Evolutionary conservation across 53 echinoderm and acorn worm species (phyloP), one percentile per base, ranked within the genome.

Genomic region (Henricia sp.): DNA sequence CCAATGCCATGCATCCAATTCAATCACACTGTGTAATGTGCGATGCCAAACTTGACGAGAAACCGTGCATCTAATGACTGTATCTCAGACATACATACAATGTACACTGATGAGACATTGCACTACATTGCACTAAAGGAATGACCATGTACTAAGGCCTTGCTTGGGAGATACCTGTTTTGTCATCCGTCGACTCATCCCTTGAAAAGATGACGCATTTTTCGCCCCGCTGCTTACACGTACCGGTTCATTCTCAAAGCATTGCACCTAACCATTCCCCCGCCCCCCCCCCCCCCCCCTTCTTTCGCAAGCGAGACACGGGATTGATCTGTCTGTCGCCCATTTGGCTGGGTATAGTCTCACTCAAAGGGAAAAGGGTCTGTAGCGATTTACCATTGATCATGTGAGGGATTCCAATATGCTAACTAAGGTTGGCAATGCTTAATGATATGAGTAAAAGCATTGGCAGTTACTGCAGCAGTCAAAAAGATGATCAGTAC

Each of bases 181-280:
- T 37, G 19, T 39, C 67, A 67, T 67, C n/a, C 67, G 14, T 23
- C 19, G 14, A 9, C 13, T 38, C 39, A 39, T 67, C 67, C 67
- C 38, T 67, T 67, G 16, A 39, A 66, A 67, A 23, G 67, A 67
- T 67, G 67, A 67, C 67, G 67, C 67, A 67, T 39, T 37, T 48
- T 9, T 48, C 16, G 9, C 48, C 48, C 48, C 16, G 48, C 48
- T 9, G 9, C 48, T 16, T n/a, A n/a, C n/a, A n/a, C n/a, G n/a
- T n/a, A n/a, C n/a, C 62, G 33, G 29, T 12, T 32, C 33, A 11
- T 60, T 32, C 19, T 60, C 30, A 6, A 13, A 29, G 13, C 33
- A 3, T 60, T 10, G n/a, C n/a, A 8, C 16, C 56, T 56, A 53
- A 17, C 56, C 24, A 24, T 35, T 27, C 64, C 33, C 13, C 34